phyloP scores from a whole-genome alignment of 1,140 invertebrate species.

The Campoletis sonorensis region DNA sequence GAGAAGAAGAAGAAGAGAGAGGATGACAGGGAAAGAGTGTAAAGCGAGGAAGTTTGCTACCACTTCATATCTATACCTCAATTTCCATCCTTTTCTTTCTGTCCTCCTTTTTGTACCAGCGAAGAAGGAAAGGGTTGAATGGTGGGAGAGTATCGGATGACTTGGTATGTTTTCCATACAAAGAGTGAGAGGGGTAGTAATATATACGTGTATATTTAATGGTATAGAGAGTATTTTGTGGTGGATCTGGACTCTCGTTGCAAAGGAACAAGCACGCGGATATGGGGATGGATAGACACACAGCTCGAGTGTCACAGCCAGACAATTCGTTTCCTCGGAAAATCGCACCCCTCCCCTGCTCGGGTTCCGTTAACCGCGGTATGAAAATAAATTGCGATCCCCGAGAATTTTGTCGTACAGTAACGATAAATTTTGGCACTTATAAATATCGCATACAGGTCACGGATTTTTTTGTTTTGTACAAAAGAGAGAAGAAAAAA shows the following conservation, averaged over 20 bases:
- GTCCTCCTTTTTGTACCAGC: neutral
- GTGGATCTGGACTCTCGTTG: neutral
- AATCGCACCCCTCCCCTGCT: neutral
- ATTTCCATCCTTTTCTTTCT: slow-evolving; percentile 12
- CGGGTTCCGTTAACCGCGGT: too few relatives aligned
- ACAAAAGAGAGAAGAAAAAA: too few relatives aligned
- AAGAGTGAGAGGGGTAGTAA: neutral
- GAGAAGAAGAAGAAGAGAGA: neutral
- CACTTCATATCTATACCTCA: neutral
- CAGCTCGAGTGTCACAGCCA: neutral
- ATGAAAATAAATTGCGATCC: neutral
- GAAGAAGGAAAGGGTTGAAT: slow-evolving; percentile 13
- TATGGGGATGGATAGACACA: slow-evolving; percentile 10
- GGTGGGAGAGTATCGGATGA: neutral
- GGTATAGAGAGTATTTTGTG: neutral
- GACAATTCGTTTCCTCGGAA: neutral
- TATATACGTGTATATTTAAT: neutral
- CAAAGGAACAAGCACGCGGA: neutral
- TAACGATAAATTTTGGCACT: neutral
- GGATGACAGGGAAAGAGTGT: neutral
- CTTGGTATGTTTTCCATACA: neutral
- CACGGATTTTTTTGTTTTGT: too few relatives aligned
- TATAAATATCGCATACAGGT: too few relatives aligned
- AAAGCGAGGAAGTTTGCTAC: slow-evolving; percentile 25
- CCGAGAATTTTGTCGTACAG: neutral